Evolutionary conservation across 2,888 invertebrate species (phyloP).

Genomic region (Neelides folsomi): DNA sequence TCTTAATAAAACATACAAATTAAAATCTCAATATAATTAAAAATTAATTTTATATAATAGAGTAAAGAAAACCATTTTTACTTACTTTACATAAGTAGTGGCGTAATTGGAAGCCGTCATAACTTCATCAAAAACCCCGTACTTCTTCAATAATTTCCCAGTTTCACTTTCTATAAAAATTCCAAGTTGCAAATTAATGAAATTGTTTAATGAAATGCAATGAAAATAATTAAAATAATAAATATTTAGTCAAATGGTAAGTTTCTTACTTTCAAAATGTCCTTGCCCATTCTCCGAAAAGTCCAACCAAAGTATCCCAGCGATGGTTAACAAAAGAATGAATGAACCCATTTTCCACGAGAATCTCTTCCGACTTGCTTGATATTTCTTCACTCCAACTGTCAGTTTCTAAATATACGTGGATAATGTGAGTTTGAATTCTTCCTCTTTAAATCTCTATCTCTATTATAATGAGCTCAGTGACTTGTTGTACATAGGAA

Average conservation of each 20-base stretch:
- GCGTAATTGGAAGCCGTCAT: slow-evolving; percentile 12
- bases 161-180: slow-evolving; percentile 25
- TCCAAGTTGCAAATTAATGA: no score
- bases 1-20: slow-evolving; percentile 5
- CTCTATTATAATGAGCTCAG: no score
- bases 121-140: slow-evolving; percentile 28
- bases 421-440: slow-evolving; percentile 3
- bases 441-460: no score
- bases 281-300: slow-evolving; percentile 32
- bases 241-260: no score
- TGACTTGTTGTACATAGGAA: no score
- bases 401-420: slow-evolving; percentile 21
- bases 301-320: slow-evolving; percentile 28
- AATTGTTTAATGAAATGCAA: no score
- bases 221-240: no score
- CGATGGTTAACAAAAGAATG: slow-evolving; percentile 19
- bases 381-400: slow-evolving; percentile 23
- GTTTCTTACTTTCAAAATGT: slow-evolving; percentile 27
- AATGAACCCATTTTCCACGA: slow-evolving; percentile 28
- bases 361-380: slow-evolving; percentile 23
- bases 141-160: slow-evolving; percentile 27
- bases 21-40: background rate
- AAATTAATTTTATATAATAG: background rate
- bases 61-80: background rate
- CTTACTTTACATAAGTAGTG: slow-evolving; percentile 18